These are phyloP conservation scores for Arctia plantaginis DNA, from an alignment of 2,888 invertebrate genomes.

Conservation along the genomic window DNA sequence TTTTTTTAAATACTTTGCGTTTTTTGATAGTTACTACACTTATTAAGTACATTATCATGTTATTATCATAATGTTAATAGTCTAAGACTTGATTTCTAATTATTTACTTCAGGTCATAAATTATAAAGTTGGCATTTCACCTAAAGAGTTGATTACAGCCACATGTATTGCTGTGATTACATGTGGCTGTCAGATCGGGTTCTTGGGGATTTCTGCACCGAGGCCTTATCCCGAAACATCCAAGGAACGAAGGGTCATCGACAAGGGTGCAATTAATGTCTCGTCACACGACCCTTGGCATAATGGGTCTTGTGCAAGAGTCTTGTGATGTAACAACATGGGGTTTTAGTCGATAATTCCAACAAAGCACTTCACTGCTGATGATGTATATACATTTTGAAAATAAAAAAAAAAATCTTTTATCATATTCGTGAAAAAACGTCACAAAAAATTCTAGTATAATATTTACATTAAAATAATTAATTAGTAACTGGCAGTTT, in stretches of 20 bases:
- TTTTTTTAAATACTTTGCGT: background rate
- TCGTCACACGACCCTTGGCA: background rate
- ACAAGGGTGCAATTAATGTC: background rate
- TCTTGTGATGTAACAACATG: background rate
- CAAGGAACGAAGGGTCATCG: background rate
- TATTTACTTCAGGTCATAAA: background rate
- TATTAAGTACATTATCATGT: slow-evolving; percentile 6
- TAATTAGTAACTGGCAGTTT: slow-evolving; percentile 83
- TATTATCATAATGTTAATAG: background rate
- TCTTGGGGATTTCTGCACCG: no score
- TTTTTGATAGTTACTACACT: background rate
- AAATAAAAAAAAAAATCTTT: background rate
- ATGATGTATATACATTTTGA: background rate
- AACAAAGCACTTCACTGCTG: no score
- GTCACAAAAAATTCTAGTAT: slow-evolving; percentile 53
- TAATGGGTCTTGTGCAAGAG: background rate
- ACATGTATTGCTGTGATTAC: no score
- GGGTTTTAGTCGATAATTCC: background rate
- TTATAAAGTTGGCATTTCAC: background rate
- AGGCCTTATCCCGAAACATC: background rate
- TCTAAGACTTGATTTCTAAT: background rate
- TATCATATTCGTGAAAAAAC: slow-evolving; percentile 64
- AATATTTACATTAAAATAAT: slow-evolving; percentile 75
- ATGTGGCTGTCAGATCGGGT: no score
- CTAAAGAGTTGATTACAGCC: no score